phyloP scores from a whole-genome alignment of 92 coral and sea anemone genomes.

The Chrysogorgia sp. region DNA sequence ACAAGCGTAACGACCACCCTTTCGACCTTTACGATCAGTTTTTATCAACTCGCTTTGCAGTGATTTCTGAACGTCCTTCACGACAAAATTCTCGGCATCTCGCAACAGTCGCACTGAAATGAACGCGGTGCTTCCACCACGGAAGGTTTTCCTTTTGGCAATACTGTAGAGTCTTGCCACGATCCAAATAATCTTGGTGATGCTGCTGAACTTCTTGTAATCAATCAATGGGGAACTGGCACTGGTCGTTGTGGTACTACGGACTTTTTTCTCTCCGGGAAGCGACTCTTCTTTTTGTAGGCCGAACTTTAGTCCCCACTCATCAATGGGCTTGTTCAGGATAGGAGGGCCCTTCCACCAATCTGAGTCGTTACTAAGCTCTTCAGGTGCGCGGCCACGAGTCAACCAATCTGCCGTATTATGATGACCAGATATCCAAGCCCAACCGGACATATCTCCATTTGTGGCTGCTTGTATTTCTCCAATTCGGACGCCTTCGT shows the following conservation, averaged over 20 bases:
- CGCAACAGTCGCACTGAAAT: conserved; percentile 51
- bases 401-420: conserved; percentile 31
- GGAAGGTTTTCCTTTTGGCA: conserved; percentile 49
- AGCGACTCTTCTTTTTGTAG: not conserved
- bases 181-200: conserved; percentile 59
- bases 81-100: conserved; percentile 64
- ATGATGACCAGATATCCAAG: conserved; percentile 22
- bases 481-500: conserved; percentile 59
- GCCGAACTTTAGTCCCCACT: conserved; percentile 24
- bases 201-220: conserved; percentile 11
- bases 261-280: conserved; percentile 22
- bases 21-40: too few relatives aligned
- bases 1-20: conserved; percentile 62
- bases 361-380: conserved; percentile 3
- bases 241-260: not conserved
- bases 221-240: not conserved
- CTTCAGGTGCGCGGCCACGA: conserved; percentile 7
- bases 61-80: conserved; percentile 57
- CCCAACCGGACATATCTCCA: conserved; percentile 23
- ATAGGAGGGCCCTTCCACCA: conserved; percentile 30
- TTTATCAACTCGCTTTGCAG: conserved; percentile 34
- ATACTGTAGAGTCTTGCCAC: conserved; percentile 63
- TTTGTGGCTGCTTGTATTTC: conserved; percentile 36
- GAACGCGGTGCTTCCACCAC: conserved; percentile 43
- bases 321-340: conserved; percentile 7